phyloP scores from a whole-genome alignment of 2,888 invertebrate species.

The Trileptium ribeirensis region DNA sequence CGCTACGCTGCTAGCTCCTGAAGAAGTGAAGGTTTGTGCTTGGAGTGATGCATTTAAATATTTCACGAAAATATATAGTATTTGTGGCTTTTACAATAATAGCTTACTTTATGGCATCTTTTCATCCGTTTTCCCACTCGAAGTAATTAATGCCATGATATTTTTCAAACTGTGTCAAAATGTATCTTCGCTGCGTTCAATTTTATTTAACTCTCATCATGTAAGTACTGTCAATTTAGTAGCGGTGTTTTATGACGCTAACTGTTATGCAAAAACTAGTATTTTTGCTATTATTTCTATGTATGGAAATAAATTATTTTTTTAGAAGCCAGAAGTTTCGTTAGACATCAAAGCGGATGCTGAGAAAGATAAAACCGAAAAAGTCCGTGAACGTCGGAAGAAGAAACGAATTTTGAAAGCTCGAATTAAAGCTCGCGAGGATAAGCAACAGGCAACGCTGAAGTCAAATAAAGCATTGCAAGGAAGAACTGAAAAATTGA shows the following conservation, averaged over 20 bases:
- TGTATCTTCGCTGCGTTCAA: neutral
- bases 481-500: neutral
- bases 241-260: neutral
- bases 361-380: neutral
- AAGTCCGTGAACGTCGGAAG: neutral
- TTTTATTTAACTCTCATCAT: too few relatives aligned
- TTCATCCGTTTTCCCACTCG: too few relatives aligned
- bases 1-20: constrained; percentile 76
- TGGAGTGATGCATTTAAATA: too few relatives aligned
- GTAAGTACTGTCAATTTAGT: neutral
- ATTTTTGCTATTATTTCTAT: too few relatives aligned
- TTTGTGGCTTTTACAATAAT: too few relatives aligned
- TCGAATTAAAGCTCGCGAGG: neutral
- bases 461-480: neutral
- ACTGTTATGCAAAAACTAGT: too few relatives aligned
- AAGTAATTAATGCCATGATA: neutral
- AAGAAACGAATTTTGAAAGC: neutral
- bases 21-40: constrained; percentile 68
- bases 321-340: neutral
- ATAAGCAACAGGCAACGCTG: neutral
- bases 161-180: neutral
- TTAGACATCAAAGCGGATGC: neutral
- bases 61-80: too few relatives aligned
- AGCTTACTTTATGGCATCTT: too few relatives aligned
- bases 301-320: too few relatives aligned